A percentile compares a stretch with the other conserved stretches of the same genome.
Conservation (phyloP, 2,888 invertebrate genomes). For the Osedax fenrisi region DNA sequence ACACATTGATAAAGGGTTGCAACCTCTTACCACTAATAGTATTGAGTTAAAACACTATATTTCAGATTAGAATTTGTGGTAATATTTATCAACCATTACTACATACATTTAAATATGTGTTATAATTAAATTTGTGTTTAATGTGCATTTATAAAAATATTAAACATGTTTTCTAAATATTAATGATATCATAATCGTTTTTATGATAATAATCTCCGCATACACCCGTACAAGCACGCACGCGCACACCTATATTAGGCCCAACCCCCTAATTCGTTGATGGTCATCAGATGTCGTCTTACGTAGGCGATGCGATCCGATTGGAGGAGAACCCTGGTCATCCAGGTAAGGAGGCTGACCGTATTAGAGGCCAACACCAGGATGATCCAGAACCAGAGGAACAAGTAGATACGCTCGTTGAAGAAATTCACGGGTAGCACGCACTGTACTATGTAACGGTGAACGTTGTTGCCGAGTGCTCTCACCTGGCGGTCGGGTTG, state of each 20-base stretch:
- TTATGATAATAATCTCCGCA: too few species aligned
- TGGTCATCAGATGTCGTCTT: not conserved
- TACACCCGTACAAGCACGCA: too few species aligned
- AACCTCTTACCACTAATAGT: too few species aligned
- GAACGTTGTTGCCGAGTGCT: slow-evolving; percentile 15
- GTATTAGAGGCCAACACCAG: not conserved
- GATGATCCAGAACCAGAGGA: slow-evolving; percentile 15
- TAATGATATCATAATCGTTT: too few species aligned
- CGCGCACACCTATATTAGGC: not conserved
- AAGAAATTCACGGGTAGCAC: slow-evolving; percentile 12
- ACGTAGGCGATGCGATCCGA: not conserved
- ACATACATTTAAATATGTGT: too few species aligned
- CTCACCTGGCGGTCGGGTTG: not conserved
- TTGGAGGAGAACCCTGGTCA: slow-evolving; percentile 3
- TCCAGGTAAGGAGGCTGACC: not conserved
- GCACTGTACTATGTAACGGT: slow-evolving; percentile 15
- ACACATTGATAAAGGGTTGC: too few species aligned
- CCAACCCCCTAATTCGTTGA: not conserved
- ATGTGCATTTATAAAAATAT: too few species aligned
- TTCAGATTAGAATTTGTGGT: too few species aligned
- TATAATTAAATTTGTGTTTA: too few species aligned
- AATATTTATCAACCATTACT: too few species aligned
- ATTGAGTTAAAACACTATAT: too few species aligned
- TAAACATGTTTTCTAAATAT: too few species aligned
- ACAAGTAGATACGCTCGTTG: slow-evolving; percentile 19